A percentile compares a stretch with the other conserved stretches of the same genome.
Evolutionary conservation across 2,888 invertebrate species (phyloP).

Genomic region (Clusia tigrina): DNA sequence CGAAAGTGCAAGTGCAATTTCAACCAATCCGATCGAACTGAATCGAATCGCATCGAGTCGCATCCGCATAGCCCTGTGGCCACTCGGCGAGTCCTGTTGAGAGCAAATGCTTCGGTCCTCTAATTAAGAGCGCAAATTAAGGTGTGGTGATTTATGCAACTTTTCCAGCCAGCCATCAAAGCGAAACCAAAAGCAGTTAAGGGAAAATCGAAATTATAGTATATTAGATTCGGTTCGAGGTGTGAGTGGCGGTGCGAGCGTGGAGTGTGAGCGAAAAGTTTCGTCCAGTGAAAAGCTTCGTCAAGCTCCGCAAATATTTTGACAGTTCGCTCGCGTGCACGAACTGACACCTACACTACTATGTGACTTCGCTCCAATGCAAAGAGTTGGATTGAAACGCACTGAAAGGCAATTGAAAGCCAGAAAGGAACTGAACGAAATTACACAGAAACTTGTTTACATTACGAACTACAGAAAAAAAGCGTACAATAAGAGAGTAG

Average conservation of each 20-base stretch:
- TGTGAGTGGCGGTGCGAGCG: background rate
- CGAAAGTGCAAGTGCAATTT: slow-evolving; percentile 1
- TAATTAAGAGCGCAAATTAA: slow-evolving; percentile 49
- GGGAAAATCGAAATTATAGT: slow-evolving; percentile 9
- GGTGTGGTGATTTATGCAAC: slow-evolving; percentile 63
- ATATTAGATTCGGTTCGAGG: background rate
- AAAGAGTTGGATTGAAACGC: slow-evolving; percentile 1
- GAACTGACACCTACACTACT: slow-evolving; percentile 23
- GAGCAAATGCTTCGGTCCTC: background rate
- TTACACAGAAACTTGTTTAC: slow-evolving; percentile 19
- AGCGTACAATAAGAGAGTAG: too few relatives aligned
- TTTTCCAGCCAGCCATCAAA: slow-evolving; percentile 36
- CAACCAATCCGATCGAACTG: slow-evolving; percentile 16
- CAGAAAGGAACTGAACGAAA: slow-evolving; percentile 2
- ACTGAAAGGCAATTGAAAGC: background rate
- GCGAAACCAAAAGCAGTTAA: slow-evolving; percentile 5
- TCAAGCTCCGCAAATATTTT: slow-evolving; percentile 54
- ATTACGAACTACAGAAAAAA: slow-evolving; percentile 10
- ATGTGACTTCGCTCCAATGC: background rate
- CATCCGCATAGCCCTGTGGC: too few relatives aligned
- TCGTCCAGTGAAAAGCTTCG: slow-evolving; percentile 52
- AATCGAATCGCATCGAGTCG: slow-evolving; percentile 37
- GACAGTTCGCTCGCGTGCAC: slow-evolving; percentile 26
- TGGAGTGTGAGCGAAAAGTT: slow-evolving; percentile 31
- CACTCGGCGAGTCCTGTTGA: background rate